Conservation (phyloP, 2,113 vertebrate genomes). For the Hyla sarda region DNA sequence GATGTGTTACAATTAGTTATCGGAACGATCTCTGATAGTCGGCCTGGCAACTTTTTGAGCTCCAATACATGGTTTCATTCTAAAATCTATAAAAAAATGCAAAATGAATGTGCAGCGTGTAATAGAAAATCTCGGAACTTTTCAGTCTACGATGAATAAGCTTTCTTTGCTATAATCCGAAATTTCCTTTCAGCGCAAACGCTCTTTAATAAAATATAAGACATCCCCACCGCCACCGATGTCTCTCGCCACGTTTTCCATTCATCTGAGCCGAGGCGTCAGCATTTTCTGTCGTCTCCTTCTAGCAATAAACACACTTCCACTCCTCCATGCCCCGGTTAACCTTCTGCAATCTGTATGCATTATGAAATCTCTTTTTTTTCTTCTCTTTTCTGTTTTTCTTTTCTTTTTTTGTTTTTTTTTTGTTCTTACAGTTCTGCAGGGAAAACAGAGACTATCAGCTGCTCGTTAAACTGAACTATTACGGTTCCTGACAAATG, state of each 20-base stretch:
- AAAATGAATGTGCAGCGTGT: not conserved
- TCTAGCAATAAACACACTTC: not conserved
- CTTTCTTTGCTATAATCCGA: not conserved
- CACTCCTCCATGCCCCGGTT: not conserved
- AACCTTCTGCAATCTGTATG: constrained; percentile 23
- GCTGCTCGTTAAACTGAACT: not conserved
- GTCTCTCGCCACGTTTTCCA: not conserved
- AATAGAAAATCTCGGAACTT: not conserved
- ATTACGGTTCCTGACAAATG: constrained; percentile 50
- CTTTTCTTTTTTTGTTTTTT: not conserved
- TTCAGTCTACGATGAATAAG: not conserved
- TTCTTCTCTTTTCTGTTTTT: not conserved
- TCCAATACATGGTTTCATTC: no score
- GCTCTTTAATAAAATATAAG: constrained; percentile 13
- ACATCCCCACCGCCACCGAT: not conserved
- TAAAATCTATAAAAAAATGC: no score
- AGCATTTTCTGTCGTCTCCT: not conserved
- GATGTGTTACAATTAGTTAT: no score
- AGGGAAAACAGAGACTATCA: constrained; percentile 19
- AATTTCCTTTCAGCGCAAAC: not conserved
- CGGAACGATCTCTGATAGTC: no score
- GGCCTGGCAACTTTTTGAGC: no score
- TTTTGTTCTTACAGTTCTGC: constrained; percentile 25
- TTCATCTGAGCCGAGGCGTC: not conserved
- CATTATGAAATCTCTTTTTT: constrained; percentile 28